Conservation (phyloP, 2,797 vertebrate genomes). For the Acanthurus leucopareius region DNA sequence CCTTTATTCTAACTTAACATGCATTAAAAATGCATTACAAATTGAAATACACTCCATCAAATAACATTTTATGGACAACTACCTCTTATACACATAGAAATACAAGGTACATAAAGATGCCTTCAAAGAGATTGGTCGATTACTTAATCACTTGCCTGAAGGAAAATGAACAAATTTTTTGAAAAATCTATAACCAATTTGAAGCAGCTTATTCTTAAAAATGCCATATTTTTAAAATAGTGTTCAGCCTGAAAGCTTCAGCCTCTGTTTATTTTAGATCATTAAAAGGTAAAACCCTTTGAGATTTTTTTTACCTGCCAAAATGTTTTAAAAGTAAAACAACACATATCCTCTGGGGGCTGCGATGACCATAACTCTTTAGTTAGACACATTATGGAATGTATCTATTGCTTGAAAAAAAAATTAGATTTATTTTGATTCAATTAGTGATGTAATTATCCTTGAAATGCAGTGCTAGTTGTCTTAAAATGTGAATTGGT, state of each 20-base stretch:
- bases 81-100: background rate
- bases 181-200: background rate
- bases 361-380: too few species aligned
- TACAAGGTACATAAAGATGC: background rate
- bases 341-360: too few species aligned
- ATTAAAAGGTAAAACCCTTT: conserved; percentile 4
- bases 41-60: conserved; percentile 13
- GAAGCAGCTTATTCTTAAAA: background rate
- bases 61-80: conserved; percentile 1
- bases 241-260: background rate
- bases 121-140: background rate
- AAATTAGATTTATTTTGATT: too few species aligned
- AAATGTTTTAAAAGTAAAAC: too few species aligned
- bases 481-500: too few species aligned
- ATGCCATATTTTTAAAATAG: background rate
- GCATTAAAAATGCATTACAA: conserved; percentile 41
- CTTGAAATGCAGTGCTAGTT: too few species aligned
- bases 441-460: too few species aligned
- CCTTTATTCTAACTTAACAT: conserved; percentile 31
- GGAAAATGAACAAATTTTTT: background rate
- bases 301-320: too few species aligned
- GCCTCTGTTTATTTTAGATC: background rate
- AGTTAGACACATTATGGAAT: too few species aligned
- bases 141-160: background rate
- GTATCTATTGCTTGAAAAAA: too few species aligned